phyloP scores from a whole-genome alignment of 2,797 vertebrate genomes.

The Poecilia wingei region DNA sequence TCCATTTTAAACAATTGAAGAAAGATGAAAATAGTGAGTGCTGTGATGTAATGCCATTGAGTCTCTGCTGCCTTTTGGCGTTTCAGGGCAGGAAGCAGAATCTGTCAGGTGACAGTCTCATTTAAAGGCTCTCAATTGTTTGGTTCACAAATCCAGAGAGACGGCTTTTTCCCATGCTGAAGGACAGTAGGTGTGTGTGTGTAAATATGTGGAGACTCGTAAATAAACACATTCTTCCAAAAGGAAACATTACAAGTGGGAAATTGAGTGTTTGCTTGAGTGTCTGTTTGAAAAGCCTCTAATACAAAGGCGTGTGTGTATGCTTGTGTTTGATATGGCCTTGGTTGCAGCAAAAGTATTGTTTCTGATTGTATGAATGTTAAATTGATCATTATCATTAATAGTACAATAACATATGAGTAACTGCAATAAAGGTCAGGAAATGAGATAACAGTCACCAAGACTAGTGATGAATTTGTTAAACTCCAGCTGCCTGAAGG shows the following conservation, averaged over 20 bases:
- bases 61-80: background rate
- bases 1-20: background rate
- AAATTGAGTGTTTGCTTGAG: constrained; percentile 65
- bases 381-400: constrained; percentile 37
- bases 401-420: constrained; percentile 36
- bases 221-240: constrained; percentile 47
- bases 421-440: constrained; percentile 40
- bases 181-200: constrained; percentile 17
- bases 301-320: constrained; percentile 39
- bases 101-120: constrained; percentile 34
- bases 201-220: constrained; percentile 5
- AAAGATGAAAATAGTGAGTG: constrained; percentile 6
- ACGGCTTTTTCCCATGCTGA: constrained; percentile 38
- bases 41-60: constrained; percentile 1
- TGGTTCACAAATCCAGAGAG: constrained; percentile 26
- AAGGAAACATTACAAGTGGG: constrained; percentile 57
- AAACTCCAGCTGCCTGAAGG: background rate
- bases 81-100: constrained; percentile 24
- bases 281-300: constrained; percentile 50
- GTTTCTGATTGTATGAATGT: constrained; percentile 52
- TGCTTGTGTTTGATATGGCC: constrained; percentile 16
- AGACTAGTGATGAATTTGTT: constrained; percentile 14
- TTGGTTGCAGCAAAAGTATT: constrained; percentile 50
- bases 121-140: constrained; percentile 44
- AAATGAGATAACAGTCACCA: constrained; percentile 50